These are phyloP conservation scores for Pongo abelii DNA, from an alignment of 2,113 vertebrate species.

Conservation along the genomic window DNA sequence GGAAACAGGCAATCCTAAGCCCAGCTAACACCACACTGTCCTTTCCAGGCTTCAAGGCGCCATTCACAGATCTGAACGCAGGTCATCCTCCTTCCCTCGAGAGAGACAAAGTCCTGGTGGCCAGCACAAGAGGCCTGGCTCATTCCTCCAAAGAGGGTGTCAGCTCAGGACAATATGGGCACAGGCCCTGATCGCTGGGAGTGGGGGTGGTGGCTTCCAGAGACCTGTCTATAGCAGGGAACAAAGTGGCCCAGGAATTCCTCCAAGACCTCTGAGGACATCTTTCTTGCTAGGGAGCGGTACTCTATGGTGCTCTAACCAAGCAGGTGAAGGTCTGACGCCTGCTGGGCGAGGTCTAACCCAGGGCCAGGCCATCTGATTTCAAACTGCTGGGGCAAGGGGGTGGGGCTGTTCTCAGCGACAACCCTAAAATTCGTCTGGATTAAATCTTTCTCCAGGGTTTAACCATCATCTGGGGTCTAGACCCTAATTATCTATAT, in stretches of 20 bases:
- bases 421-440: not conserved
- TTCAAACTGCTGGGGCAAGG: not conserved
- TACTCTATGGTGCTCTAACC: not conserved
- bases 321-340: not conserved
- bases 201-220: not conserved
- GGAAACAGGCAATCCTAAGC: not conserved
- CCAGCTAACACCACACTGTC: not conserved
- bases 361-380: not conserved
- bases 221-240: not conserved
- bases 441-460: not conserved
- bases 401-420: not conserved
- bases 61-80: not conserved
- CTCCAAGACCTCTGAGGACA: not conserved
- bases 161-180: not conserved
- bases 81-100: not conserved
- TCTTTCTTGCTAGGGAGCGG: not conserved
- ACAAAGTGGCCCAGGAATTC: not conserved
- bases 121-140: not conserved
- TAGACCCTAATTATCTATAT: not conserved
- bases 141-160: not conserved
- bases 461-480: not conserved
- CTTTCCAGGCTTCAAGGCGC: not conserved
- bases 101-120: not conserved
- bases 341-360: not conserved
- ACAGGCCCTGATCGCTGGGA: not conserved